Base-by-base conservation (phyloP, 2,888 invertebrate genomes). In the Busseola fusca region DNA sequence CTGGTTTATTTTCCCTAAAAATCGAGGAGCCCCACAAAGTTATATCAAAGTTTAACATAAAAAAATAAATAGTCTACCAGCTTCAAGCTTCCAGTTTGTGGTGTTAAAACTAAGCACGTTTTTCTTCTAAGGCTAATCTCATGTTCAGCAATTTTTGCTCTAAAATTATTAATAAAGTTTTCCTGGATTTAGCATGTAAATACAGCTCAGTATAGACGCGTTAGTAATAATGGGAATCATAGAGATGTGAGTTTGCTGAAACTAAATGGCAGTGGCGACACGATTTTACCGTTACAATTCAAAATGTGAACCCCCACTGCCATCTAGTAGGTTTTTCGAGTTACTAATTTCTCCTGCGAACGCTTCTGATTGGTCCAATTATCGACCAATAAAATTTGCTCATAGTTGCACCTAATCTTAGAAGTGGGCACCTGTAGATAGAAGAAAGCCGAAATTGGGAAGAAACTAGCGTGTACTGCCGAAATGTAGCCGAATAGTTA, bases 401-500 rank as follows among this genome's bases (percentile, higher is more conserved):
- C 94, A 93, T 94, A 94, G 93, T 82, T 90, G 93, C 94, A 94
- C 93, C 87, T 90, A 88, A 85, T 83, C 84, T 91, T 85, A 94
- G 92, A 92, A 76, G 89, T 93, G 91, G 84, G 90, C 94, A 94
- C 94, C 83, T 84, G 85, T 93, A 93, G 92, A 91, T 93, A 93
- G 92, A 89, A 81, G 83, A 87, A 85, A 83, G 79, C 74, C 70
- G 80, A 81, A 81, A 86, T 73, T 82, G 79, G 84, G 76, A 82
- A 72, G 78, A 84, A 79, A 93, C 93, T 94, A 94, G 95, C 93
- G 79, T 75, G 89, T 90, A 94, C 94, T 94, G 94, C 94, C 94
- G 92, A 87, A 87, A 83, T 78, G 80, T 82, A 84, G 85, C 86
- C 82, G 84, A 83, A 85, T 86, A 88, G 83, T 80, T 86, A 82